A percentile compares a stretch with the other conserved stretches of the same genome.
phyloP scores from a whole-genome alignment of 2,113 vertebrate species.

The Nycticebus coucang region DNA sequence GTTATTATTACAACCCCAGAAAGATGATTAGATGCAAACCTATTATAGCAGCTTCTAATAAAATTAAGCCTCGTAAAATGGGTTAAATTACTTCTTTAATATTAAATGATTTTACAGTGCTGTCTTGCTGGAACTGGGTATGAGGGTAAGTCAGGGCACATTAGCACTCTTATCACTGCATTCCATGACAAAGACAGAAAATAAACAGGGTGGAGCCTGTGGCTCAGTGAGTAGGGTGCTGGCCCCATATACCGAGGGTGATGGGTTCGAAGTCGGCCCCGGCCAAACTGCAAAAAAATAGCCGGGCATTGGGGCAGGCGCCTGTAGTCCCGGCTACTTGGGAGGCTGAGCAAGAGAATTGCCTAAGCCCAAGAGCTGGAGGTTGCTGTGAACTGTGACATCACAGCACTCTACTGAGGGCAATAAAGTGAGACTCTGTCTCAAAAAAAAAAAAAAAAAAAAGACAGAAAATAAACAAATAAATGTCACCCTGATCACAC shows the following conservation, averaged over 20 bases:
- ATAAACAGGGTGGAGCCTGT: not conserved
- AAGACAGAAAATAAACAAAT: slow-evolving; percentile 57
- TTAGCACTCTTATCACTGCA: not conserved
- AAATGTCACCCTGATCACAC: not conserved
- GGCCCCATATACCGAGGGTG: too few relatives aligned
- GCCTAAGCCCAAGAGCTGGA: too few relatives aligned
- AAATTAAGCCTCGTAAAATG: slow-evolving; percentile 73
- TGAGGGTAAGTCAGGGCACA: slow-evolving; percentile 21
- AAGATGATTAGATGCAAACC: slow-evolving; percentile 69
- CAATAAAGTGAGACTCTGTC: too few relatives aligned
- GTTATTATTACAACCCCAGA: slow-evolving; percentile 72
- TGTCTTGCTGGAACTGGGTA: slow-evolving; percentile 50
- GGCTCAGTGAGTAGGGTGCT: too few relatives aligned
- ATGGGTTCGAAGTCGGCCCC: too few relatives aligned
- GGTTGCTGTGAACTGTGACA: too few relatives aligned
- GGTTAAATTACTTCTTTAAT: slow-evolving; percentile 72
- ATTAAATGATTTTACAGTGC: slow-evolving; percentile 68
- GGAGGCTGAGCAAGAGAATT: too few relatives aligned
- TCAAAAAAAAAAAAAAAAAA: not conserved
- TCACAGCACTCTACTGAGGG: too few relatives aligned
- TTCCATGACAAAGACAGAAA: slow-evolving; percentile 54
- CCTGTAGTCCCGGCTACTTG: too few relatives aligned
- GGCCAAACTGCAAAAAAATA: too few relatives aligned
- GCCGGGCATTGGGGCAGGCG: too few relatives aligned
- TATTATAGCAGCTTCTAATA: slow-evolving; percentile 75